A percentile compares a stretch with the other conserved stretches of the same genome.
Conservation (phyloP, 2,797 vertebrate genomes). For the Bucorvus abyssinicus region DNA sequence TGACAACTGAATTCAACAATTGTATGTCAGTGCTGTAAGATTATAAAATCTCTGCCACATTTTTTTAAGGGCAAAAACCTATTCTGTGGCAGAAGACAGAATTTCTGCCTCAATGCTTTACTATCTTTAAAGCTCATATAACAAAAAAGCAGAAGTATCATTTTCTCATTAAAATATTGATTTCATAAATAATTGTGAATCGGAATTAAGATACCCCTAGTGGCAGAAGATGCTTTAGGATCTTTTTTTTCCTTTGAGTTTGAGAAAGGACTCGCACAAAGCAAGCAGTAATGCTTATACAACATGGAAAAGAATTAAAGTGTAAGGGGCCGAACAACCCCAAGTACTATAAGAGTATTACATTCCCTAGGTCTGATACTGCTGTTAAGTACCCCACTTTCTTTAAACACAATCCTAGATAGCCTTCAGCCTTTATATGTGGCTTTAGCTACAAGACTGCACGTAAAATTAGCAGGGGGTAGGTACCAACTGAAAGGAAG, state of each 20-base stretch:
- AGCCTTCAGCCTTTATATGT: not conserved
- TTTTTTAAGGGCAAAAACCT: not conserved
- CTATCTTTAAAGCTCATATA: not conserved
- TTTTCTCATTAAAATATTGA: not conserved
- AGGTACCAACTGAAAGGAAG: not conserved
- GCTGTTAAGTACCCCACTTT: not conserved
- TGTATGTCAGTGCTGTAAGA: not conserved
- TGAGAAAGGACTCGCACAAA: not conserved
- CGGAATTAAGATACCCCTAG: not conserved
- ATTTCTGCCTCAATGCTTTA: not conserved
- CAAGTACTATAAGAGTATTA: not conserved
- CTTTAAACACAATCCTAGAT: not conserved
- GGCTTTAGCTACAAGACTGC: not conserved
- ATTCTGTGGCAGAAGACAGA: not conserved
- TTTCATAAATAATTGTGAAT: not conserved
- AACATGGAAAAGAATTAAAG: not conserved
- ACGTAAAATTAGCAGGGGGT: not conserved
- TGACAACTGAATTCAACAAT: not conserved
- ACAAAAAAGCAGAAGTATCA: not conserved
- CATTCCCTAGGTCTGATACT: not conserved
- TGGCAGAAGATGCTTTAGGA: not conserved
- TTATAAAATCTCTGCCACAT: not conserved
- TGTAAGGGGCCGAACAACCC: not conserved
- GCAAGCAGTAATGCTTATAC: not conserved
- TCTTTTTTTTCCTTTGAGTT: not conserved